Percentiles rank a stretch among this genome's conserved stretches.
phyloP scores from a whole-genome alignment of 2,113 vertebrate species.

The Oreochromis aureus region DNA sequence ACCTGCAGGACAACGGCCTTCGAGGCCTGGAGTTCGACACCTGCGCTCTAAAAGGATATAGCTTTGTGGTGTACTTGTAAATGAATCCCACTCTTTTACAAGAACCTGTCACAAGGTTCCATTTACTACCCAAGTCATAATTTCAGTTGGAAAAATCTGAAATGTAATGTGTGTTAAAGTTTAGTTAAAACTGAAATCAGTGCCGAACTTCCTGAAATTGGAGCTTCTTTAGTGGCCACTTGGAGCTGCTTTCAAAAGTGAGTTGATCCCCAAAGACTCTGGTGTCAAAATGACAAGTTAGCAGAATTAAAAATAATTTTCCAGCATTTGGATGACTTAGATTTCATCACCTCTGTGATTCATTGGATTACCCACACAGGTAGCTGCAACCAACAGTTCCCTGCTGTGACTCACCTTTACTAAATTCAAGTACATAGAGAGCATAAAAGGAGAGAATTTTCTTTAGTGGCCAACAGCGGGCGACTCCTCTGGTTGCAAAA shows the following conservation, averaged over 20 bases:
- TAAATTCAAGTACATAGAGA: neutral
- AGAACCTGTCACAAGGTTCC: neutral
- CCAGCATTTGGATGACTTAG: neutral
- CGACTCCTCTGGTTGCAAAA: neutral
- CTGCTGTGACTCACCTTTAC: neutral
- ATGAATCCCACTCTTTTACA: neutral
- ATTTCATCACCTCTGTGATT: neutral
- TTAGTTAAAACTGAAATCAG: neutral
- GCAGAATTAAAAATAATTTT: neutral
- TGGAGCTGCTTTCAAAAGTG: neutral
- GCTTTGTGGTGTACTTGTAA: neutral
- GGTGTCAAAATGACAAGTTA: neutral
- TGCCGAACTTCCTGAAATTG: rapidly evolving
- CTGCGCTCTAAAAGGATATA: neutral
- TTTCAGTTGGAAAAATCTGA: neutral
- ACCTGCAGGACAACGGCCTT: too few species aligned
- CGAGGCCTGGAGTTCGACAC: too few species aligned
- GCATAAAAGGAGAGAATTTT: neutral
- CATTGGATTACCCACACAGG: neutral
- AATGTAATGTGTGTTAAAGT: neutral
- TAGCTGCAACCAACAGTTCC: neutral
- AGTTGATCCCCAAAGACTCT: rapidly evolving
- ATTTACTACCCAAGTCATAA: neutral
- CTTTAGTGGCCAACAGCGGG: neutral
- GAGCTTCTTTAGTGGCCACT: neutral